Conservation (phyloP, 1,140 invertebrate genomes). For the Atta cephalotes region DNA sequence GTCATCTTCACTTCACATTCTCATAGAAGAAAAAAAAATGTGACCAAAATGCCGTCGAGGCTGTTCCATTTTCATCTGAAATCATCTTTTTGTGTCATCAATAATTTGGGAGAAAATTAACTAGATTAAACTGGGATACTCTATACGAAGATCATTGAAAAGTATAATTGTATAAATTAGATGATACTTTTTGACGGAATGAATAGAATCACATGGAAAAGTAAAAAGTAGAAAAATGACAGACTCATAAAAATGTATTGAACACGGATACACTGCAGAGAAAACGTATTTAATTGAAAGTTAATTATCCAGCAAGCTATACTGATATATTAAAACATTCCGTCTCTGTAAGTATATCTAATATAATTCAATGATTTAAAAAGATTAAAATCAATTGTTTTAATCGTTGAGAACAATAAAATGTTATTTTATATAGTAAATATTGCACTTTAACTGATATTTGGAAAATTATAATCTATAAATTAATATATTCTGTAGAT, state of each 20-base stretch:
- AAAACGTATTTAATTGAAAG: slow-evolving; percentile 51
- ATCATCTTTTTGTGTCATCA: no score
- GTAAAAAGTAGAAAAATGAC: not conserved
- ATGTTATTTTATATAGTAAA: slow-evolving; percentile 1
- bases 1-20: no score
- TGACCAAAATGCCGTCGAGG: no score
- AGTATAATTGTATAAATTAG: slow-evolving; percentile 10
- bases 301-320: slow-evolving; percentile 12
- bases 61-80: no score
- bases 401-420: slow-evolving; percentile 9
- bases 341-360: not conserved
- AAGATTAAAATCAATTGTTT: slow-evolving; percentile 16
- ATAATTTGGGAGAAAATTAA: no score
- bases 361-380: not conserved
- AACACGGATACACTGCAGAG: not conserved
- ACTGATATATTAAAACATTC: slow-evolving; percentile 17
- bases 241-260: slow-evolving; percentile 3
- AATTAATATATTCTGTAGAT: not conserved
- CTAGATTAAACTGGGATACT: no score
- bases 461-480: slow-evolving; percentile 6
- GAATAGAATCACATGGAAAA: slow-evolving; percentile 12
- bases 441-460: slow-evolving; percentile 40
- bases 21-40: no score
- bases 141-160: slow-evolving; percentile 14
- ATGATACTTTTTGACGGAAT: not conserved